phyloP scores from a whole-genome alignment of 2,113 vertebrate species.

The Rhodinocichla rosea region DNA sequence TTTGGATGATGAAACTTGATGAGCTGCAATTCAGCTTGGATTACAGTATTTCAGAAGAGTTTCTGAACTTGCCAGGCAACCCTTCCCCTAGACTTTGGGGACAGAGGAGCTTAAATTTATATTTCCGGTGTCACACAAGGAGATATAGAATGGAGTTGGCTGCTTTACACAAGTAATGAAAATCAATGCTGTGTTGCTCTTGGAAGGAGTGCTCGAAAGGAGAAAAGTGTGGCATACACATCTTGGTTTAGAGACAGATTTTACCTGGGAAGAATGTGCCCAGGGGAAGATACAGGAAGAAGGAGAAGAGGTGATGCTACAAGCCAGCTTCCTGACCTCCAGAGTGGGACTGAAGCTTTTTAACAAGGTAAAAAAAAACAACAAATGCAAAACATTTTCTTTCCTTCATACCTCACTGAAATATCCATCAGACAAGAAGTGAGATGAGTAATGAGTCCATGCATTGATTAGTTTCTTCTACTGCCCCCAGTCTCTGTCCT shows the following conservation, averaged over 20 bases:
- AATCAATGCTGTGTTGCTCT: background rate
- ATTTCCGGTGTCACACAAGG: background rate
- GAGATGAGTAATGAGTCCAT: background rate
- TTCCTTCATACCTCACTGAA: background rate
- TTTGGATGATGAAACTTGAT: background rate
- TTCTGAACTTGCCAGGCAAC: background rate
- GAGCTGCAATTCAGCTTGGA: background rate
- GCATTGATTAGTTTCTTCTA: background rate
- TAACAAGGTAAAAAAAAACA: background rate
- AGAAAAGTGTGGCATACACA: background rate
- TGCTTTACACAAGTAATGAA: background rate
- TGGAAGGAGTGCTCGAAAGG: background rate
- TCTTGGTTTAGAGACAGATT: background rate
- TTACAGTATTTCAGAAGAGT: background rate
- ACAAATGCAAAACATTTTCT: background rate
- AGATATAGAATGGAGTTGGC: background rate
- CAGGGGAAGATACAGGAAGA: background rate
- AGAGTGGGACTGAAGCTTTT: background rate
- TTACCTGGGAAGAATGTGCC: background rate
- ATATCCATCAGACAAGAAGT: background rate
- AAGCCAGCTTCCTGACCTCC: background rate
- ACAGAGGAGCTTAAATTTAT: background rate
- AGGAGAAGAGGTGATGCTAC: background rate
- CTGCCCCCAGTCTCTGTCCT: background rate
- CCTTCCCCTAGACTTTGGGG: background rate